Conservation (phyloP, 2,113 vertebrate genomes). For the Apeltes quadracus region DNA sequence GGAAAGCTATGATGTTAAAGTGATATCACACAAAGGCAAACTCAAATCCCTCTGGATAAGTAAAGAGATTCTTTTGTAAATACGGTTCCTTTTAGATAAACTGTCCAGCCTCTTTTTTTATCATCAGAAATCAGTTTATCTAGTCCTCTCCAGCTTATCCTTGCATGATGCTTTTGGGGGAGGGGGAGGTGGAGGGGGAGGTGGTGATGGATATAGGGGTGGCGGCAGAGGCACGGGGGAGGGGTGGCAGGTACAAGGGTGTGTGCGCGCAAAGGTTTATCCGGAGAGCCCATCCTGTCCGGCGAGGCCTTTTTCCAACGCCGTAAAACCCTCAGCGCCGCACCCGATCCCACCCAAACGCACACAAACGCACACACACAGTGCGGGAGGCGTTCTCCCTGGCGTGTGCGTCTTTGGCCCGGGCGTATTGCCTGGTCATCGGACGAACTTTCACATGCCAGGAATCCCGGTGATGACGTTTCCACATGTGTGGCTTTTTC, state of each 20-base stretch:
- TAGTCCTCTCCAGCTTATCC: neutral
- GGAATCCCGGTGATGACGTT: neutral
- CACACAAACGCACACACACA: slow-evolving; percentile 33
- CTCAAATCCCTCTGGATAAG: neutral
- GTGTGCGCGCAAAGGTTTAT: slow-evolving; percentile 34
- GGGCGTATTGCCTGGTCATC: neutral
- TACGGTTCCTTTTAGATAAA: neutral
- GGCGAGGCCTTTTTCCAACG: slow-evolving; percentile 28
- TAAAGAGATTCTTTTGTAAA: neutral
- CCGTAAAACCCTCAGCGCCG: slow-evolving; percentile 60
- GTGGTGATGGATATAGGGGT: slow-evolving; percentile 1
- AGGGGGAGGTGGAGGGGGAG: neutral
- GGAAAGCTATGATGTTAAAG: too few relatives aligned
- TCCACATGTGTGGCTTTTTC: neutral
- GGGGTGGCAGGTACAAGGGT: slow-evolving; percentile 39
- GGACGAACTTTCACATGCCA: neutral
- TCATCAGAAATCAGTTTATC: neutral
- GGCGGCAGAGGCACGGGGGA: slow-evolving; percentile 12
- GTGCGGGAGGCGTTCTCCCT: neutral
- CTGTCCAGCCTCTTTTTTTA: neutral
- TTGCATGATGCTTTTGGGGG: neutral
- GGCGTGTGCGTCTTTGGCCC: neutral
- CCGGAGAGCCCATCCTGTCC: slow-evolving; percentile 60
- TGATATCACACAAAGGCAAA: neutral
- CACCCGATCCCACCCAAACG: slow-evolving; percentile 45